Percentiles rank a stretch among this genome's conserved stretches.
phyloP scores from a whole-genome alignment of 2,888 invertebrate genomes.

The Orchestes rusci region DNA sequence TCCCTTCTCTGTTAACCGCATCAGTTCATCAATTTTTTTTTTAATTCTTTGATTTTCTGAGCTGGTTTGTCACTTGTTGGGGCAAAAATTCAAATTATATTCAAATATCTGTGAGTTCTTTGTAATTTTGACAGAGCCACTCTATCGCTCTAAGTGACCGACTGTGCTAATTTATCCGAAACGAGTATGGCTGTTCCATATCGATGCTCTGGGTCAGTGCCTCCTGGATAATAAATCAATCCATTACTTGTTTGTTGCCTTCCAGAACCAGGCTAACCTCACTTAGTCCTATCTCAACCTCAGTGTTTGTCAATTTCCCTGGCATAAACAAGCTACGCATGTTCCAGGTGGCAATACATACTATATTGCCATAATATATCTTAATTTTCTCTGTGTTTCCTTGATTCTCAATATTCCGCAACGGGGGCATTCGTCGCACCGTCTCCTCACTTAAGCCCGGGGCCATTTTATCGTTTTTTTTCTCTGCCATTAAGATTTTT shows the following conservation, averaged over 20 bases:
- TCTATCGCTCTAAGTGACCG: conserved; percentile 8
- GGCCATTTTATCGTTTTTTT: not conserved
- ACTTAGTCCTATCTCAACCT: conserved; percentile 16
- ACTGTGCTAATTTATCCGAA: conserved; percentile 5
- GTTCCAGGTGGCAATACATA: conserved; percentile 5
- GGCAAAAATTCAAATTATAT: conserved; percentile 6
- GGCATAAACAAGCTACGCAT: conserved; percentile 11
- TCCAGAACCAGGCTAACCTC: conserved; percentile 9
- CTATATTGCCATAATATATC: not conserved
- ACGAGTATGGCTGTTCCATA: conserved; percentile 5
- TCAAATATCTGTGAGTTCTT: conserved; percentile 8
- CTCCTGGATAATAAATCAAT: conserved; percentile 13
- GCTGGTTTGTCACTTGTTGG: conserved; percentile 4
- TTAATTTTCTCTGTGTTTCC: not conserved
- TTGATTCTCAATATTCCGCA: not conserved
- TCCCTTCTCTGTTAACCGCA: conserved; percentile 10
- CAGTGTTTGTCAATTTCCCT: conserved; percentile 9
- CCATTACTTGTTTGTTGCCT: conserved; percentile 5
- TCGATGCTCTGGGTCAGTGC: conserved; percentile 12
- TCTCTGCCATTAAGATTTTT: not conserved
- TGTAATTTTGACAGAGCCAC: conserved; percentile 5
- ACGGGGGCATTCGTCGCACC: not conserved
- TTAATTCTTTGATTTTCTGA: conserved; percentile 10
- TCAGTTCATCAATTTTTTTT: conserved; percentile 12
- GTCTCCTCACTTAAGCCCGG: not conserved